Percentiles rank a stretch among this genome's conserved stretches.
These are phyloP conservation scores for Haemorhous mexicanus DNA, from an alignment of 2,113 vertebrate genomes.

Conservation along the genomic window DNA sequence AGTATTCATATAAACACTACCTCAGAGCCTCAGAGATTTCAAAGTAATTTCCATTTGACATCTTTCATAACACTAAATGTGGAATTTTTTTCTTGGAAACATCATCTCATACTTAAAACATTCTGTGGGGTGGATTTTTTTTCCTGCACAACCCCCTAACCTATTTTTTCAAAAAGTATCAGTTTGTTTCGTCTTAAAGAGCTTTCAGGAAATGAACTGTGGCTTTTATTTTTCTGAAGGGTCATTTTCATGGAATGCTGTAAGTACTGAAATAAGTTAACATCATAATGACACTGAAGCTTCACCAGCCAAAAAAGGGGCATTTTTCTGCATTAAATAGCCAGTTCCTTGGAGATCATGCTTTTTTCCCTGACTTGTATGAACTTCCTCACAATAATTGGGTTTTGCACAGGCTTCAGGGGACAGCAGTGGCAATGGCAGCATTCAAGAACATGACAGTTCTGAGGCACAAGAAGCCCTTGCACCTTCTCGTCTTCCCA, in stretches of 20 bases:
- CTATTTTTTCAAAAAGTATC: neutral
- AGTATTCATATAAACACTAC: conserved; percentile 53
- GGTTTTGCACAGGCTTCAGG: conserved; percentile 83
- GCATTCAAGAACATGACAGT: conserved; percentile 71
- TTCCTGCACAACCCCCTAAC: neutral
- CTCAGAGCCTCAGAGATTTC: neutral
- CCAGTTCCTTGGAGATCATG: neutral
- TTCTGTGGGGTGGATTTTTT: fast-evolving
- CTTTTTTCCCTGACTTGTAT: neutral
- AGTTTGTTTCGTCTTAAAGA: neutral
- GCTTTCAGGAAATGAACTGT: neutral
- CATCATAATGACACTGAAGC: neutral
- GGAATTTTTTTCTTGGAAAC: neutral
- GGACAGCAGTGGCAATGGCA: conserved; percentile 80
- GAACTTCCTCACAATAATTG: neutral
- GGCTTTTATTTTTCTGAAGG: neutral
- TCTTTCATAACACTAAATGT: neutral
- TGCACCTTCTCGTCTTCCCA: conserved; percentile 52
- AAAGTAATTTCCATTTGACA: neutral
- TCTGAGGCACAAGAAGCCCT: conserved; percentile 64
- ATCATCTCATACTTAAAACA: neutral
- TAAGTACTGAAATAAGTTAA: neutral
- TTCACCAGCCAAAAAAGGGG: neutral
- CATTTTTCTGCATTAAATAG: neutral
- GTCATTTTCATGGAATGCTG: neutral